These are phyloP conservation scores for Chirona hameri DNA, from an alignment of 2,888 invertebrate species.

Conservation along the genomic window DNA sequence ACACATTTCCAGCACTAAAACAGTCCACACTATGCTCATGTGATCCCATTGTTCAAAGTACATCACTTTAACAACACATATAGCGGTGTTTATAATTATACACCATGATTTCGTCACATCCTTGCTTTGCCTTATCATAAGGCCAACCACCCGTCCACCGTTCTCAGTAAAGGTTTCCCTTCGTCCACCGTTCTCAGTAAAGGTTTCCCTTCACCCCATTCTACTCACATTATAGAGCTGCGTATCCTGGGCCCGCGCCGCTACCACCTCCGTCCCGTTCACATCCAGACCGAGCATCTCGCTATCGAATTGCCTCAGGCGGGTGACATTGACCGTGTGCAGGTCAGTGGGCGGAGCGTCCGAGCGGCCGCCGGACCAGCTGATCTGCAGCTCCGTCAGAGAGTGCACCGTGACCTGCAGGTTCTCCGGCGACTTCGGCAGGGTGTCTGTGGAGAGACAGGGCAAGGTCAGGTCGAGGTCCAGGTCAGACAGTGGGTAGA, in stretches of 20 bases:
- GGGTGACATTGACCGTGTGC: constrained; percentile 45
- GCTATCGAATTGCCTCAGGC: not conserved
- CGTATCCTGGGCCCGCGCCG: not conserved
- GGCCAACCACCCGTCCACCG: no score
- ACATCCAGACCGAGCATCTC: not conserved
- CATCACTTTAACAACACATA: no score
- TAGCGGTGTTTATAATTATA: no score
- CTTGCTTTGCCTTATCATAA: no score
- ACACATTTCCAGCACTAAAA: no score
- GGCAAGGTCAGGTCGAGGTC: not conserved
- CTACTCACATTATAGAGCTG: constrained; percentile 1
- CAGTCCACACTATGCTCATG: no score
- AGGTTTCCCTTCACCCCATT: not conserved
- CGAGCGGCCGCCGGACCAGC: not conserved
- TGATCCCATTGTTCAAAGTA: no score
- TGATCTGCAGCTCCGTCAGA: not conserved
- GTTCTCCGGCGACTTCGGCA: not conserved
- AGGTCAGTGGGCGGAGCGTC: not conserved
- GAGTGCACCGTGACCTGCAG: not conserved
- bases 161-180: not conserved
- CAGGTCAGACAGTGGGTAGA: not conserved
- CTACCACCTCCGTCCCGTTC: not conserved
- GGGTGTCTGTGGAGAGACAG: not conserved
- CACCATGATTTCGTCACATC: no score
- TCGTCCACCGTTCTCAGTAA: not conserved